These are phyloP conservation scores for Manis pentadactyla DNA, from an alignment of 2,797 vertebrate species.

Conservation along the genomic window DNA sequence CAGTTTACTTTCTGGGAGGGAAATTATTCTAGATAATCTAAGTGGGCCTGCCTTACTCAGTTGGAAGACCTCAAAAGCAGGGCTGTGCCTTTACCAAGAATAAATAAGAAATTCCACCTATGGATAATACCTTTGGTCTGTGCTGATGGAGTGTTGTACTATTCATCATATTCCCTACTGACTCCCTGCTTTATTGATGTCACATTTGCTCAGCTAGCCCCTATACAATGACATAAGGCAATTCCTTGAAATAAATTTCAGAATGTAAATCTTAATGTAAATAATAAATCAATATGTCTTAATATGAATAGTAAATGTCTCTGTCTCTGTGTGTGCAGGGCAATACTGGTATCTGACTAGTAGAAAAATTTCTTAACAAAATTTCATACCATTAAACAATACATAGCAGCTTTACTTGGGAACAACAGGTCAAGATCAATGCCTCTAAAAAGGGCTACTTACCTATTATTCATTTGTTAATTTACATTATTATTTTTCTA, in stretches of 20 bases:
- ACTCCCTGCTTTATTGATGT: background rate
- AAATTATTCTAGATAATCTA: background rate
- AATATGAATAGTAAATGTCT: background rate
- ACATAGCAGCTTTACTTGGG: background rate
- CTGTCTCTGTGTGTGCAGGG: background rate
- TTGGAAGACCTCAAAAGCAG: background rate
- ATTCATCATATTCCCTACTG: background rate
- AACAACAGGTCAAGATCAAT: background rate
- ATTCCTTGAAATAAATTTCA: background rate
- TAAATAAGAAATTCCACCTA: background rate
- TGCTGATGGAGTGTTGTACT: rapidly evolving
- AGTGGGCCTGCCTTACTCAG: background rate
- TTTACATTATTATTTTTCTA: background rate
- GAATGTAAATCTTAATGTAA: background rate
- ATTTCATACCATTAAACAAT: background rate
- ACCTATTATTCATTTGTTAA: background rate
- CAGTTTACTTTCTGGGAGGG: background rate
- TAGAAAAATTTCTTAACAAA: background rate
- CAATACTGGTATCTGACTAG: background rate
- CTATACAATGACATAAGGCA: background rate
- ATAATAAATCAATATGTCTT: background rate
- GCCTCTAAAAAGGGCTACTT: background rate
- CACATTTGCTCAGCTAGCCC: background rate
- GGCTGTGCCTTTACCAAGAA: background rate
- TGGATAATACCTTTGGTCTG: background rate